Percentiles rank a stretch among this genome's conserved stretches.
Evolutionary conservation across 2,888 invertebrate species (phyloP).

Genomic region (Ormyrus rosae): DNA sequence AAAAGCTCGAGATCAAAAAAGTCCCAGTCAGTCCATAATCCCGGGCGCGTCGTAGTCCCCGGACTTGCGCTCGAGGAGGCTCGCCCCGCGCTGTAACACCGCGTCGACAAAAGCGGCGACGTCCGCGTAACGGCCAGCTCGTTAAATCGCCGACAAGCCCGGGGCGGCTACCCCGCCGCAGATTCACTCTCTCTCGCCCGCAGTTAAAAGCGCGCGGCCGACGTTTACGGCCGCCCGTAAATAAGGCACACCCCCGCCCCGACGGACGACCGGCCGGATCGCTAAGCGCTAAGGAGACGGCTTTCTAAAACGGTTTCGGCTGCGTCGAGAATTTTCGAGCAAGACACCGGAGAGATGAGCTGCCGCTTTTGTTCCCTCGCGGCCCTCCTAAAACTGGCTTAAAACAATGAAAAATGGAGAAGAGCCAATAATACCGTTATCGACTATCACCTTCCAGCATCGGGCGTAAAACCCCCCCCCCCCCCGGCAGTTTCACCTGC

Average conservation of each 20-base stretch:
- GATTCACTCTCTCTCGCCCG: constrained; percentile 2
- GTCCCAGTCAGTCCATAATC: too few relatives aligned
- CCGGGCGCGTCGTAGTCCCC: too few relatives aligned
- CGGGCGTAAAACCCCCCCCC: too few relatives aligned
- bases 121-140: constrained; percentile 63
- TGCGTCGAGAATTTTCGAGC: constrained; percentile 2
- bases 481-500: too few relatives aligned
- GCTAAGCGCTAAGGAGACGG: neutral
- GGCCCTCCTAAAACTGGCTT: too few relatives aligned
- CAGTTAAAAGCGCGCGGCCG: constrained; percentile 55
- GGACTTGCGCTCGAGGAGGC: too few relatives aligned
- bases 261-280: neutral
- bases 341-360: too few relatives aligned
- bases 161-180: constrained; percentile 9
- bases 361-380: too few relatives aligned
- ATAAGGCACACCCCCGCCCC: constrained; percentile 62
- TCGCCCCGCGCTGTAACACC: constrained; percentile 59
- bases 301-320: constrained; percentile 11
- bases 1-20: too few relatives aligned
- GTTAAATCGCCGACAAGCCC: constrained; percentile 65
- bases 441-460: too few relatives aligned
- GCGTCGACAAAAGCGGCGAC: constrained; percentile 67
- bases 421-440: too few relatives aligned
- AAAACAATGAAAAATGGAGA: too few relatives aligned
- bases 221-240: constrained; percentile 72